phyloP scores from a whole-genome alignment of 92 coral and sea anemone genomes.

The Umimayanthus kanabou region DNA sequence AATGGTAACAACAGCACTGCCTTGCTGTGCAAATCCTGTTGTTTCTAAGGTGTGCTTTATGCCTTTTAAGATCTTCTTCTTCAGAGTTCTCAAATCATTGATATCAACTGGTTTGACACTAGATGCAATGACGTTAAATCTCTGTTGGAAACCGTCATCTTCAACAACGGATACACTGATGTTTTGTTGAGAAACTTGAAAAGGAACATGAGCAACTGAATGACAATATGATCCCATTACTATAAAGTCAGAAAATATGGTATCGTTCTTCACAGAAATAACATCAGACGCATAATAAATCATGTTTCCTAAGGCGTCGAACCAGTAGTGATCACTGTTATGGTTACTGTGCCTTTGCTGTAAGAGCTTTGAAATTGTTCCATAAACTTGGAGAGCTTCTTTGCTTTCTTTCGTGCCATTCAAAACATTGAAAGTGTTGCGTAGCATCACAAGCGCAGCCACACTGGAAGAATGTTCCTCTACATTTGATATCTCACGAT shows the following conservation, averaged over 20 bases:
- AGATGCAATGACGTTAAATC: not conserved
- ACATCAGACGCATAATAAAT: not conserved
- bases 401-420: not conserved
- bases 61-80: not conserved
- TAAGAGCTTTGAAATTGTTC: not conserved
- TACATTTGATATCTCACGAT: not conserved
- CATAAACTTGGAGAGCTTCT: not conserved
- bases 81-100: not conserved
- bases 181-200: not conserved
- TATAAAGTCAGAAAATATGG: not conserved
- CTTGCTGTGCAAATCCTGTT: no score
- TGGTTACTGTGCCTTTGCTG: not conserved
- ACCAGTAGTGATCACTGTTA: not conserved
- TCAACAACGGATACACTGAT: not conserved
- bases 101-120: not conserved
- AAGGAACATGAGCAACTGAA: not conserved
- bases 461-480: not conserved
- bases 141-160: not conserved
- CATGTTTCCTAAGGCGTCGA: not conserved
- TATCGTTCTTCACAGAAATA: not conserved
- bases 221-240: not conserved
- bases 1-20: conserved; percentile 4
- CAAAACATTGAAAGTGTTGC: not conserved
- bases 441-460: not conserved
- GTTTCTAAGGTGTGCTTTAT: not conserved